phyloP scores from a whole-genome alignment of 2,797 vertebrate species.

The Premnoplex brunnescens region DNA sequence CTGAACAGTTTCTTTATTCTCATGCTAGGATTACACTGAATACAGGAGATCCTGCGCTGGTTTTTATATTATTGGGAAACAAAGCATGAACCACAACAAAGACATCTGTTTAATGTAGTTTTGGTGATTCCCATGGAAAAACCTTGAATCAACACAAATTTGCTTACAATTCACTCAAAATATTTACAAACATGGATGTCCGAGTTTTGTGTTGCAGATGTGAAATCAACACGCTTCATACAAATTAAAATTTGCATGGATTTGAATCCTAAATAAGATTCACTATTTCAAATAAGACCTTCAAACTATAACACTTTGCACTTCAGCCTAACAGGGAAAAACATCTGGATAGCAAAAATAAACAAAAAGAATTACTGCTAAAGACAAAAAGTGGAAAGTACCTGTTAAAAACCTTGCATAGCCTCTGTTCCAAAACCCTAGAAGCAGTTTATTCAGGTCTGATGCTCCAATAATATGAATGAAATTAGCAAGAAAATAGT shows the following conservation, averaged over 20 bases:
- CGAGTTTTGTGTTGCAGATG: background rate
- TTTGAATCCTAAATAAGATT: background rate
- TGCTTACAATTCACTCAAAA: background rate
- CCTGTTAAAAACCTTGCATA: background rate
- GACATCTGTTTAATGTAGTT: background rate
- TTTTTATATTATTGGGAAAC: background rate
- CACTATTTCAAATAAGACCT: background rate
- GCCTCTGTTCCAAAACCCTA: background rate
- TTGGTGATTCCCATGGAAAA: background rate
- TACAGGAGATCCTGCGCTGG: background rate
- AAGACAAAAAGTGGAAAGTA: background rate
- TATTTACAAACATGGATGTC: background rate
- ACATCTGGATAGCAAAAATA: background rate
- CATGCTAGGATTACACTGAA: background rate
- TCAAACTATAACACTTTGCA: background rate
- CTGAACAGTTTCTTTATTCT: background rate
- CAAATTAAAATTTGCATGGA: background rate
- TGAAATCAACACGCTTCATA: background rate
- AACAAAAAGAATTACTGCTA: background rate
- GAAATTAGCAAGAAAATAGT: background rate
- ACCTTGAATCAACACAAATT: background rate
- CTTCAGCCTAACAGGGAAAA: background rate
- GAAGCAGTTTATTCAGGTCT: background rate
- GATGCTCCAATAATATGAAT: background rate
- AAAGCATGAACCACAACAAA: background rate